Conservation (phyloP, 2,888 invertebrate species). For the Epinotia ramella region DNA sequence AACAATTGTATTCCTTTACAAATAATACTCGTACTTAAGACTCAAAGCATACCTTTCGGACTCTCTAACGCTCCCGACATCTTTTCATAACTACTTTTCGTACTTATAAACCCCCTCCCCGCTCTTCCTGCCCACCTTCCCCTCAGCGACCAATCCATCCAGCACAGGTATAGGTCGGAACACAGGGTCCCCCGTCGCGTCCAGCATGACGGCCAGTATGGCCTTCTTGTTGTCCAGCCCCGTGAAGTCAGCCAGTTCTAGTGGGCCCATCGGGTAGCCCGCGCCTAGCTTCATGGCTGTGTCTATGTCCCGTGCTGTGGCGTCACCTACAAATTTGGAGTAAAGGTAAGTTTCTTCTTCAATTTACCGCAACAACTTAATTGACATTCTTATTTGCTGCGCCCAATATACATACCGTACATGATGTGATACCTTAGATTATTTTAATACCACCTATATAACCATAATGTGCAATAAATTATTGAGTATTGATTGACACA, state of each 20-base stretch:
- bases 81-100: conserved; percentile 47
- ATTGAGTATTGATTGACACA: too few species aligned
- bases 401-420: too few species aligned
- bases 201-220: conserved; percentile 86
- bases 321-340: conserved; percentile 82
- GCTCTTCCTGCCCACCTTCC: conserved; percentile 91
- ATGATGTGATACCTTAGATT: too few species aligned
- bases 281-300: conserved; percentile 95
- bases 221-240: conserved; percentile 91
- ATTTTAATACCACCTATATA: too few species aligned
- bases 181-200: conserved; percentile 80
- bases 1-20: not conserved
- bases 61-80: not conserved
- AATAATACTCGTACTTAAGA: not conserved
- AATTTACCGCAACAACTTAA: not conserved
- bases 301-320: conserved; percentile 91
- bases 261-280: conserved; percentile 95
- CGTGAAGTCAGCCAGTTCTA: conserved; percentile 93
- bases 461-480: too few species aligned
- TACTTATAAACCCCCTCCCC: conserved; percentile 94
- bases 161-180: conserved; percentile 84
- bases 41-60: not conserved
- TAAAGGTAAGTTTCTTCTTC: conserved; percentile 57
- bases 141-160: conserved; percentile 88
- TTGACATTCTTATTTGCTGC: too few species aligned